Evolutionary conservation across 2,888 invertebrate species (phyloP).

Genomic region (Allacma fusca): DNA sequence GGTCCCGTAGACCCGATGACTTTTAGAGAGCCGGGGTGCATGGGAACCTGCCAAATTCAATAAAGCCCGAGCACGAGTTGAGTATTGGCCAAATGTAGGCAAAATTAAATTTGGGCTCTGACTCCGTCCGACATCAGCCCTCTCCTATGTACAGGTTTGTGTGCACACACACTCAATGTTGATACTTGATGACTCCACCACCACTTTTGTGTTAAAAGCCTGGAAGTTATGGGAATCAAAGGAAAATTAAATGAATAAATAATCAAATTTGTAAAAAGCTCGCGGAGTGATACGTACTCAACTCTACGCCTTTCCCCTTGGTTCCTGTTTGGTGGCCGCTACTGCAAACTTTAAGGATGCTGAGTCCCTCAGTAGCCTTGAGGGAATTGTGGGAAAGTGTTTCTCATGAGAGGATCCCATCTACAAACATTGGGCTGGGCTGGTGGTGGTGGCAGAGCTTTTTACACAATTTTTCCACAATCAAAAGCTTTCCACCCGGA

Average conservation of each 20-base stretch:
- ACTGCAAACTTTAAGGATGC: neutral
- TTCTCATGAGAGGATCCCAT: conserved; percentile 5
- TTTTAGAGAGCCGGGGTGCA: neutral
- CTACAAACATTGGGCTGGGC: neutral
- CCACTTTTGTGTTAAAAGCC: conserved; percentile 3
- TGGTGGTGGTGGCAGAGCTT: neutral
- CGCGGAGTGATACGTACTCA: too few species aligned
- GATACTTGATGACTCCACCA: neutral
- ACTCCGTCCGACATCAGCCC: neutral
- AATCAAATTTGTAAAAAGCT: neutral
- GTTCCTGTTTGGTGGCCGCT: neutral
- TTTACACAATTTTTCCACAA: too few species aligned
- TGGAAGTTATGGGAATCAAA: neutral
- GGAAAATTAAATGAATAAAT: conserved; percentile 12
- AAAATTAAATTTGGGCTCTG: neutral
- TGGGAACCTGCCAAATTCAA: conserved; percentile 6
- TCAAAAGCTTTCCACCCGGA: too few species aligned
- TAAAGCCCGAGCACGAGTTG: neutral
- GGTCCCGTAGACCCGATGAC: neutral
- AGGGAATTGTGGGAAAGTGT: conserved; percentile 36
- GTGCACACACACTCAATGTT: neutral
- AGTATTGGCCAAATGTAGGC: conserved; percentile 5
- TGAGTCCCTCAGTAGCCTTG: conserved; percentile 19
- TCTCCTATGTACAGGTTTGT: neutral
- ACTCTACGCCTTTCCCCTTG: neutral